Conservation (phyloP, 2,113 vertebrate genomes). For the Colossoma macropomum region DNA sequence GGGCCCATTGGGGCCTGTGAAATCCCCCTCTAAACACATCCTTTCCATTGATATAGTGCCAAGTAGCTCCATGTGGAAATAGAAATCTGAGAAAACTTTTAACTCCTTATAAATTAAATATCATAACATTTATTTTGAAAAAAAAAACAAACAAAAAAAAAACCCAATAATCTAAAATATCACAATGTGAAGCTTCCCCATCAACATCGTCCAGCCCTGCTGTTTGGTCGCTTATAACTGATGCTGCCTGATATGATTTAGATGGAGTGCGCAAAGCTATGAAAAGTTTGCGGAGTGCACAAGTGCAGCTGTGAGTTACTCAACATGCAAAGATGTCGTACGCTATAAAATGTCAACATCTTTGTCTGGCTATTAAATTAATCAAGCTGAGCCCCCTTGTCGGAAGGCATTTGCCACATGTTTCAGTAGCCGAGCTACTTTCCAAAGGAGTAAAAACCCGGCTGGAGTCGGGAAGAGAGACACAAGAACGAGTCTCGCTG, state of each 20-base stretch:
- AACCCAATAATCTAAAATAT: too few species aligned
- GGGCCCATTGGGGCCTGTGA: too few species aligned
- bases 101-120: too few species aligned
- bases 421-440: slow-evolving; percentile 3
- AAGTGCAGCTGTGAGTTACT: neutral
- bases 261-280: neutral
- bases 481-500: neutral
- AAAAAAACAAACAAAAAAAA: too few species aligned
- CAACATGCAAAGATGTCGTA: neutral
- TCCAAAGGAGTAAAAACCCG: neutral
- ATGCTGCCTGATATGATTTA: neutral
- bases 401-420: slow-evolving; percentile 8
- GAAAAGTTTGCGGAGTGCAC: neutral
- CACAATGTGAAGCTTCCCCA: too few species aligned
- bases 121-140: neutral
- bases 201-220: too few species aligned
- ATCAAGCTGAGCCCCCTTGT: neutral
- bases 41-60: too few species aligned
- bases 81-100: neutral
- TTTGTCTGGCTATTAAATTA: slow-evolving; percentile 8
- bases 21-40: too few species aligned
- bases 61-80: neutral
- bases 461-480: neutral
- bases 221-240: neutral
- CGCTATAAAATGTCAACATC: neutral